These are phyloP conservation scores for Chaenogobius annularis DNA, from an alignment of 2,113 vertebrate species.

Conservation along the genomic window DNA sequence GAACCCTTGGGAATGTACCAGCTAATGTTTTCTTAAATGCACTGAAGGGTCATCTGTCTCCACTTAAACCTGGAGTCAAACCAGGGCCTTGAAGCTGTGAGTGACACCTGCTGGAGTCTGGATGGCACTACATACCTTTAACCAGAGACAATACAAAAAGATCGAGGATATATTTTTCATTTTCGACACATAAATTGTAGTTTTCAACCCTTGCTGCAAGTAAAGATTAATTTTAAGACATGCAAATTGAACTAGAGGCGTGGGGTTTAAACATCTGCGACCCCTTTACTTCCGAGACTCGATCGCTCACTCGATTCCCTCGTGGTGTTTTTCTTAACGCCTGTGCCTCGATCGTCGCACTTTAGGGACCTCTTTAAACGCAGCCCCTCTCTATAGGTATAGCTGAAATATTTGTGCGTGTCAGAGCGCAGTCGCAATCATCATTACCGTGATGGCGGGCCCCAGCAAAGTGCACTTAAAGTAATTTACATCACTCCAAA, in stretches of 20 bases:
- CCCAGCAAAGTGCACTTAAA: constrained; percentile 80
- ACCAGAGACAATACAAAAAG: constrained; percentile 3
- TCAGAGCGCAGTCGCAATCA: constrained; percentile 66
- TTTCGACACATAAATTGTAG: not conserved
- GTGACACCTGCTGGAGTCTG: constrained; percentile 66
- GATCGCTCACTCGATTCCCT: constrained; percentile 47
- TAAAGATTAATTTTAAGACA: constrained; percentile 3
- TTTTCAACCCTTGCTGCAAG: not conserved
- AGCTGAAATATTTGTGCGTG: constrained; percentile 65
- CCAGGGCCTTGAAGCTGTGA: constrained; percentile 44
- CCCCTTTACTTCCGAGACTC: constrained; percentile 30
- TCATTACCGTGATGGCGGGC: constrained; percentile 73
- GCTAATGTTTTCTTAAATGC: not conserved
- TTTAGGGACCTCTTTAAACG: constrained; percentile 29
- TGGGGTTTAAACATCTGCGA: constrained; percentile 8
- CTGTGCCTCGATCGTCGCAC: constrained; percentile 21
- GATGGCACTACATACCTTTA: constrained; percentile 26
- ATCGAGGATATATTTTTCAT: not conserved
- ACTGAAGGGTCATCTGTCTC: constrained; percentile 10
- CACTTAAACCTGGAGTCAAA: constrained; percentile 5
- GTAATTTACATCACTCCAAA: constrained; percentile 80
- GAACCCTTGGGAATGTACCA: constrained; percentile 1
- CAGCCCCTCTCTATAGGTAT: constrained; percentile 54
- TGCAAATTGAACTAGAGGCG: not conserved
- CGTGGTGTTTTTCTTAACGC: constrained; percentile 53